phyloP scores from a whole-genome alignment of 2,113 vertebrate species.

The Lophius piscatorius region DNA sequence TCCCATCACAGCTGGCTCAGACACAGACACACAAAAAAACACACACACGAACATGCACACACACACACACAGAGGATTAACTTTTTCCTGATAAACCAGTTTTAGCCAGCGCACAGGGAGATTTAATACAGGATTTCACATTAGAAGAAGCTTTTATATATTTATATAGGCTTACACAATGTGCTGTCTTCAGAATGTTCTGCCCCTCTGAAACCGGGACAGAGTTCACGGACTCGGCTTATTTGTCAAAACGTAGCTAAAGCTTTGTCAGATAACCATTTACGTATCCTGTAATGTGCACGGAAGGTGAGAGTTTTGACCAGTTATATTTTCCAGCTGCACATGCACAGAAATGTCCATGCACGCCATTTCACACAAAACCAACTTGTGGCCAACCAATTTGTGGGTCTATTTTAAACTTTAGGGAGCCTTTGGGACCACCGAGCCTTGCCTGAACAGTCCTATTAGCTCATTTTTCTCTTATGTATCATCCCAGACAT shows the following conservation, averaged over 20 bases:
- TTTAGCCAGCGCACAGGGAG: constrained; percentile 53
- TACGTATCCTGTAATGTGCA: neutral
- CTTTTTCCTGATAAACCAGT: constrained; percentile 58
- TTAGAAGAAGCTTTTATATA: constrained; percentile 55
- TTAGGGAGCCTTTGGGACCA: constrained; percentile 21
- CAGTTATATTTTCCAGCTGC: neutral
- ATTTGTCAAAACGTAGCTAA: constrained; percentile 9
- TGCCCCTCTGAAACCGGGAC: neutral
- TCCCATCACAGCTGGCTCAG: constrained; percentile 3
- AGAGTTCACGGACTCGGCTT: constrained; percentile 11
- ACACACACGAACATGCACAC: constrained; percentile 28
- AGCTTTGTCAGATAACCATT: constrained; percentile 16
- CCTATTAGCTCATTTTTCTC: constrained; percentile 40
- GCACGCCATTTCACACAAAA: constrained; percentile 33
- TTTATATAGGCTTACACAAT: constrained; percentile 43
- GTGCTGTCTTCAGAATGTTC: constrained; percentile 15
- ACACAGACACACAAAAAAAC: constrained; percentile 16
- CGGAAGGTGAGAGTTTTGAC: constrained; percentile 16
- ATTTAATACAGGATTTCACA: constrained; percentile 69
- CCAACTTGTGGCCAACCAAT: constrained; percentile 32
- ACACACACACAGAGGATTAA: constrained; percentile 62
- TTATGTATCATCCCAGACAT: constrained; percentile 34
- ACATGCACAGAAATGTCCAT: constrained; percentile 15
- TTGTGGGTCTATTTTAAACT: constrained; percentile 53
- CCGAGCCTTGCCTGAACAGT: constrained; percentile 6